Base-by-base conservation (phyloP, 2,888 invertebrate genomes). In the Cetonia aurata region DNA sequence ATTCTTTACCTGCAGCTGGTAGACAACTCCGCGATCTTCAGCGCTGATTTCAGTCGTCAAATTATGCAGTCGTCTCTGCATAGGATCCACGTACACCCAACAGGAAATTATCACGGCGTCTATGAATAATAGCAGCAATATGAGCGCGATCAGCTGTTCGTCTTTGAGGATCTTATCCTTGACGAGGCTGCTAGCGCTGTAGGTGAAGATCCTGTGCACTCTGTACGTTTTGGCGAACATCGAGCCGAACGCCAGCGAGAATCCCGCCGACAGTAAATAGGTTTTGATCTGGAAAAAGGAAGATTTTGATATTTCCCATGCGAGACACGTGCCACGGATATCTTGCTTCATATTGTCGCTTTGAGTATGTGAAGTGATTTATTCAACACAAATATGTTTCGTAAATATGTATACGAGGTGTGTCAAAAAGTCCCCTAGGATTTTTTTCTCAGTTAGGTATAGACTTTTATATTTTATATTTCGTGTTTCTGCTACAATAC, bases 211-310 rank as follows among this genome's bases (percentile, higher is more conserved):
- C 79, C 95, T 89, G 85, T 96, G 96, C 12, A 96, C 96, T 65
- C 96, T 86, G 85, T 96, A 96, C 0, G 96, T 96, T 86, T 96
- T 96, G 2, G 96, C 95, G 82, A 96, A 96, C 94, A 96, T 96
- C 17, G 96, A 95, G 42, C 96, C 96, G 80, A 96, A 96, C 0
- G 96, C 94, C 76, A 96, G 84, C 0, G 96, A 96, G 84, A 96
- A 96, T 33, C 96, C 96, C 56, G 95, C 94, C 1, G 96, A 95
- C 60, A 96, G 87, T 65, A 96, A 88, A 86, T 95, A 96, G 15
- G 95, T 95, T 79, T 95, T 89, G 57, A 92, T 91, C 96, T 96
- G 87, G 37, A 85, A 71, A 17, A 44, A 52, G 19, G 60, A 33
- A 15, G 9, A 62, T 15, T 6, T 48, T 41, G 15, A 50, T 15